Evolutionary conservation across 2,113 vertebrate species (phyloP).

Genomic region (Epinephelus fuscoguttatus): DNA sequence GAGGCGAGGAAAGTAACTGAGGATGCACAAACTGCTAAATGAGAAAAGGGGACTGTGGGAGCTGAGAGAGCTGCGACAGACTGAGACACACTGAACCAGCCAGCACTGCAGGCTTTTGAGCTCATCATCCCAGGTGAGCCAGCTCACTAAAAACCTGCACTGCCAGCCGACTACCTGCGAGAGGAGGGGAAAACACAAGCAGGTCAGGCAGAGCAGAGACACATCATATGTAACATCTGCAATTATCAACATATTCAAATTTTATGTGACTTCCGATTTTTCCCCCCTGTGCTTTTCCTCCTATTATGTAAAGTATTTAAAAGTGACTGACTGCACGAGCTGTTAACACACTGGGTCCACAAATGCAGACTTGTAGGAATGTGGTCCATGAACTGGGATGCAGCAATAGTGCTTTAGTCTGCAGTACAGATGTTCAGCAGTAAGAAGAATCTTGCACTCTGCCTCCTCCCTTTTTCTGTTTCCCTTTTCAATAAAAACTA

Average conservation of each 20-base stretch:
- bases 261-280: not conserved
- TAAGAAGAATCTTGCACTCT: not conserved
- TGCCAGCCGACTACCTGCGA: no score
- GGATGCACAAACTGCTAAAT: no score
- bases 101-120: no score
- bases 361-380: not conserved
- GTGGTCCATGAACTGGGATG: not conserved
- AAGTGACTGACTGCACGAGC: not conserved
- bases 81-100: no score
- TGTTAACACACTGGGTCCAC: not conserved
- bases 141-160: no score
- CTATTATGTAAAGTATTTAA: not conserved
- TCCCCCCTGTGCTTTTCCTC: not conserved
- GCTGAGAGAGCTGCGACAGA: no score
- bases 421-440: not conserved
- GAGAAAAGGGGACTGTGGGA: no score
- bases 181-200: no score
- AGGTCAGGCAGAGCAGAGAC: no score
- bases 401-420: conserved; percentile 7
- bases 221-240: not conserved
- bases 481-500: not conserved
- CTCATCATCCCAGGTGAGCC: no score
- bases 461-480: not conserved
- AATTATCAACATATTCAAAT: not conserved
- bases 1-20: no score